Evolutionary conservation across 1,140 invertebrate species (phyloP).

Genomic region (Aphelinus atriplicis): DNA sequence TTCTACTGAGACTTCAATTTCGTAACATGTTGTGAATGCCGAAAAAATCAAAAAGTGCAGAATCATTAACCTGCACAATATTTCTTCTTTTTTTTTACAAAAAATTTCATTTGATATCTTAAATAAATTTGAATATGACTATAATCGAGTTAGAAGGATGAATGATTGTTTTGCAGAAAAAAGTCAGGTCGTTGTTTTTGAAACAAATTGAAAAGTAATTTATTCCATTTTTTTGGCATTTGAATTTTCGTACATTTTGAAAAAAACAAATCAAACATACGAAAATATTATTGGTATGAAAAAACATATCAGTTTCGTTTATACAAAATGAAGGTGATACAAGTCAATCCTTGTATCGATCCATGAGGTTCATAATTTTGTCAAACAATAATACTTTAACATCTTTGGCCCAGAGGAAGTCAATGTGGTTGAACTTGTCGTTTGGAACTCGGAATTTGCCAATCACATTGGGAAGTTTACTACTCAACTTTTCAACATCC

Average conservation of each 20-base stretch:
- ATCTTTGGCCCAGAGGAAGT: constrained; percentile 74
- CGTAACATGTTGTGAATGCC: no score
- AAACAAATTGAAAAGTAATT: not conserved
- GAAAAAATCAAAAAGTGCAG: no score
- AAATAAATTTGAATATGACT: no score
- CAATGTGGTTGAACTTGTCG: constrained; percentile 72
- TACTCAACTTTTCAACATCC: constrained; percentile 56
- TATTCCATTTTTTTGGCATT: constrained; percentile 11
- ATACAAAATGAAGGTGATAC: no score
- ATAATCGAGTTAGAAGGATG: no score
- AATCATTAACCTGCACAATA: no score
- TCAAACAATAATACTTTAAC: constrained; percentile 70
- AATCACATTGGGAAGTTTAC: constrained; percentile 62
- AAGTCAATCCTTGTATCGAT: constrained; percentile 19
- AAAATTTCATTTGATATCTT: no score
- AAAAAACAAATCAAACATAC: not conserved
- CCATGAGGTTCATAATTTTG: constrained; percentile 68
- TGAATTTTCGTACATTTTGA: constrained; percentile 1
- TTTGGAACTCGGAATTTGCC: constrained; percentile 69
- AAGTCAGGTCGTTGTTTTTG: not conserved
- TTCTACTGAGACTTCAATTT: no score
- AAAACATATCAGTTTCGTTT: no score
- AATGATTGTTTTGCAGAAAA: no score
- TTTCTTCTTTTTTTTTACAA: no score
- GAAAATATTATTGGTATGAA: no score